Base-by-base conservation (phyloP, 2,888 invertebrate genomes). In the Gryllus longicercus region DNA sequence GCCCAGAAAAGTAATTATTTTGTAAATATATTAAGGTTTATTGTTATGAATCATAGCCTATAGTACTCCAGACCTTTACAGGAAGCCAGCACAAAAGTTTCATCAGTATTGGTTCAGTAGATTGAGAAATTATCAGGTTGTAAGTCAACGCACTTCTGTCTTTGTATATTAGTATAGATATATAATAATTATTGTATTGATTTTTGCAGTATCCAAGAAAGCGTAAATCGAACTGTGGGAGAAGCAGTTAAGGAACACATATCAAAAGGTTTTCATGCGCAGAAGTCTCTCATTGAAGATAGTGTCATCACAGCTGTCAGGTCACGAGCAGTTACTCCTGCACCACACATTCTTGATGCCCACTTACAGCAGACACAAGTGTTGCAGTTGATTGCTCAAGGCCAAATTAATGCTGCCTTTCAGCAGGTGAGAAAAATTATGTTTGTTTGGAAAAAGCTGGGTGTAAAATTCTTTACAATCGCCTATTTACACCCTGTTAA, bases 361-460 rank as follows among this genome's bases (percentile, higher is more conserved):
- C 86, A 91, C 90, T 88, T 90, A 84, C 90, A 91, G 82, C 90
- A 93, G 84, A 90, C 91, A 18, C 93, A 93, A 84, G 91, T 96
- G 83, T 91, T 93, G 84, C 90, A 91, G 82, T 88, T 93, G 79
- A 88, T 95, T 74, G 85, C 88, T 23, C 90, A 91, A 83, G 95
- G 95, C 2, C 94, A 96, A 86, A 89, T 93, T 78, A 95, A 96
- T 88, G 91, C 93, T 81, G 97, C 97, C 76, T 97, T 98, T 88
- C 95, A 96, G 87, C 87, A 87, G 87, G 89, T 89, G 8, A 38
- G 8, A 38, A 8, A 38, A 38, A 38, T 38, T 38, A 38, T 38
- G 38, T 76, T 76, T 38, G 21, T 23, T 76, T 25, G 18, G 18
- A 16, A 49, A 77, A 18, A 12, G 21, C 49, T 16, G 12, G 14